These are phyloP conservation scores for Sibirionetta formosa DNA, from an alignment of 2,797 vertebrate genomes.

Conservation along the genomic window DNA sequence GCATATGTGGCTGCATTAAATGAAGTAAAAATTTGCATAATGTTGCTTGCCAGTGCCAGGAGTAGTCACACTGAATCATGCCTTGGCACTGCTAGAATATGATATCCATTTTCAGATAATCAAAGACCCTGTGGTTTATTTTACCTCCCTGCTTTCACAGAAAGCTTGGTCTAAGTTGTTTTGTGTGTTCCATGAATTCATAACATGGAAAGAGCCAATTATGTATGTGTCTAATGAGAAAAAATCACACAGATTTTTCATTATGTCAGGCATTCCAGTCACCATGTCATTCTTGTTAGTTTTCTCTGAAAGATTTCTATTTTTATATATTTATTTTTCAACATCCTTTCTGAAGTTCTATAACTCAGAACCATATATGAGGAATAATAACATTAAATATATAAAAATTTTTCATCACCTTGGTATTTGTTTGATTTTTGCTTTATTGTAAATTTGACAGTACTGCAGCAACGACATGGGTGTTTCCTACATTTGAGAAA, in stretches of 20 bases:
- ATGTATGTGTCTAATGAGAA: neutral
- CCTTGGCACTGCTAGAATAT: neutral
- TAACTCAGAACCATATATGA: neutral
- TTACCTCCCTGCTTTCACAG: neutral
- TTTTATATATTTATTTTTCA: neutral
- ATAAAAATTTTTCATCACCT: neutral
- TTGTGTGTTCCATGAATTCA: neutral
- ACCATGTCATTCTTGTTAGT: neutral
- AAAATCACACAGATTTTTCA: neutral
- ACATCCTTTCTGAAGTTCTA: neutral
- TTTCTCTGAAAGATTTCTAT: neutral
- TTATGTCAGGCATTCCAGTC: neutral
- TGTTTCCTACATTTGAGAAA: neutral
- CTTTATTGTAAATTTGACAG: neutral
- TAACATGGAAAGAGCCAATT: neutral
- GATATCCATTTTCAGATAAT: neutral
- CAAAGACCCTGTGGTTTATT: neutral
- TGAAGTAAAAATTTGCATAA: neutral
- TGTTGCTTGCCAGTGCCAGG: neutral
- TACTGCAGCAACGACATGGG: neutral
- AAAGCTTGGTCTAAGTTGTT: neutral
- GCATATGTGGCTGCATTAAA: neutral
- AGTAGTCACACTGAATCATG: neutral
- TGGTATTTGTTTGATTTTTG: neutral
- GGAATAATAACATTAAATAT: neutral